Conservation (phyloP, 2,113 vertebrate species). For the Mustela lutreola region DNA sequence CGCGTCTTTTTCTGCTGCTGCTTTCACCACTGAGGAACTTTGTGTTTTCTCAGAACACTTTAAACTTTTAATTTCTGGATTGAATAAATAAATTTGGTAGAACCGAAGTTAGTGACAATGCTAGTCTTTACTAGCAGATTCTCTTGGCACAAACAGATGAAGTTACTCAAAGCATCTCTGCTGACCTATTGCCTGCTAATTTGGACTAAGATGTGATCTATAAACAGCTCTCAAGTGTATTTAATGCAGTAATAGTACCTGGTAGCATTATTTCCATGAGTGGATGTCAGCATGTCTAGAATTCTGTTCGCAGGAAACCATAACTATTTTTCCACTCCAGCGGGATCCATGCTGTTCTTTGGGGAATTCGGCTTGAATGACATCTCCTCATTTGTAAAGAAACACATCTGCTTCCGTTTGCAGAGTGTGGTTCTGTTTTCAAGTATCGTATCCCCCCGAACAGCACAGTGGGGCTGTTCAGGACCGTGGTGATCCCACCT, state of each 20-base stretch:
- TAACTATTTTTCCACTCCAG: not conserved
- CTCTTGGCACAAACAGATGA: not conserved
- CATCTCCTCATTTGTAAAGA: not conserved
- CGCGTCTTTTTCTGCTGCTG: not conserved
- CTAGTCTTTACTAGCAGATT: not conserved
- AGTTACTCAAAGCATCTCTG: not conserved
- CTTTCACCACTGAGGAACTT: not conserved
- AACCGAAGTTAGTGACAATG: not conserved
- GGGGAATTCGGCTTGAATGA: constrained; percentile 5
- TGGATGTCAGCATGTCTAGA: not conserved
- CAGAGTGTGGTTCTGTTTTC: not conserved
- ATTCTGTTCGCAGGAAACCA: not conserved
- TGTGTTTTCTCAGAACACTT: not conserved
- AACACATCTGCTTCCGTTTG: not conserved
- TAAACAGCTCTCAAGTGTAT: not conserved
- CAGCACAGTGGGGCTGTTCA: not conserved
- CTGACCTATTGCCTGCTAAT: not conserved
- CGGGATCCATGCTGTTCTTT: not conserved
- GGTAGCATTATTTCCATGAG: not conserved
- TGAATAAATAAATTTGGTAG: not conserved
- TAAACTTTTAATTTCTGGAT: not conserved
- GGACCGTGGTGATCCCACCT: not conserved
- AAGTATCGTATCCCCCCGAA: not conserved
- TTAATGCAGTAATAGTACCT: not conserved
- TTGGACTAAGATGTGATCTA: not conserved